Evolutionary conservation across 2,888 invertebrate species (phyloP), one percentile per base, ranked within the genome.

Genomic region (Zootermopsis nevadensis): DNA sequence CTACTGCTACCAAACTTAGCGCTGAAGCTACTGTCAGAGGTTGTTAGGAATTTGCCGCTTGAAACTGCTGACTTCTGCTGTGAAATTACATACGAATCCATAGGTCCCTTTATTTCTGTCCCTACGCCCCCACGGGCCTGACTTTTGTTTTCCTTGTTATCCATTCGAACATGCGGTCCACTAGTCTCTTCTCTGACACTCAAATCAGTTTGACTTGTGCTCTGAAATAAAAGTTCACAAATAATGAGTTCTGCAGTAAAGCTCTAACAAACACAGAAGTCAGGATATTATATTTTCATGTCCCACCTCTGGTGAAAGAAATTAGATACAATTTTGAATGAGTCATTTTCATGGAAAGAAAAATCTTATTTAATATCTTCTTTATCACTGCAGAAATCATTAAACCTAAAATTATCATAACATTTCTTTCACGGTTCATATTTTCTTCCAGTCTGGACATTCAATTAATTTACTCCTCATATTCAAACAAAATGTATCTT

Each of bases 81-180:
- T n/a, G 74, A 42, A 38, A n/a, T 24, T 38, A 74, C 4, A n/a
- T 74, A 74, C 3, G 38, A 74, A 74, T 74, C 74, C 74, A 74
- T 74, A 24, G 74, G 74, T 74, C 74, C 74, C 33, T 35, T 74
- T 19, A 74, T 74, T 24, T 74, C 24, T 24, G 42, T 22, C 24
- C 24, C 22, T 24, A n/a, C 33, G 22, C 33, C 15, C 6, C 31
- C 30, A 7, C 22, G 69, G 10, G 69, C 30, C 22, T 15, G 31
- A 38, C 15, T 74, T n/a, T 74, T 74, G 22, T 74, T 74, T 42
- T 74, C 74, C 19, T 74, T 74, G 38, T 74, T 38, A 27, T 74
- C 74, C 74, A 74, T 74, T 74, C 38, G n/a, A 30, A 33, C 60
- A 48, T 19, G 48, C 19, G 19, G 48, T 4, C 48, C 48, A 48